These are phyloP conservation scores for Channa maculata DNA, from an alignment of 2,113 vertebrate species.

Conservation along the genomic window DNA sequence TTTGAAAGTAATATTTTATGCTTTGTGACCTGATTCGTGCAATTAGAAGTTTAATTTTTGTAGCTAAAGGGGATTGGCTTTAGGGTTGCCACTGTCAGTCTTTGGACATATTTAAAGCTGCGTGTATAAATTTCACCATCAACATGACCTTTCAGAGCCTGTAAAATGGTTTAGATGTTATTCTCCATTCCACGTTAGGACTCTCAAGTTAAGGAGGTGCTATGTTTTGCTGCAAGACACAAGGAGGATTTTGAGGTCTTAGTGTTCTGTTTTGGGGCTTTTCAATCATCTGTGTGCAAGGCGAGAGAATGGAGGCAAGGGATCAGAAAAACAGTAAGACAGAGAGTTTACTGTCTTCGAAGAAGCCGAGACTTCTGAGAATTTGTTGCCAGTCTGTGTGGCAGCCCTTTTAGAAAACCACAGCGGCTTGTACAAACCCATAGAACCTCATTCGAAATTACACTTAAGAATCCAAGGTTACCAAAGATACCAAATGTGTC, in stretches of 20 bases:
- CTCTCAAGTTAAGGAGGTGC: conserved; percentile 14
- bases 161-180: conserved; percentile 19
- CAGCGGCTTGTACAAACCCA: conserved; percentile 8
- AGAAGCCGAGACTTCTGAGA: background rate
- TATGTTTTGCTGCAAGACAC: conserved; percentile 8
- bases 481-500: conserved; percentile 35
- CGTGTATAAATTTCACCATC: conserved; percentile 8
- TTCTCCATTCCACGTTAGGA: conserved; percentile 4
- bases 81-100: too few relatives aligned
- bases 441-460: conserved; percentile 18
- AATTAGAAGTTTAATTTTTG: too few relatives aligned
- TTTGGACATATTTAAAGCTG: conserved; percentile 9
- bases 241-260: conserved; percentile 18
- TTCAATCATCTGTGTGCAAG: conserved; percentile 29
- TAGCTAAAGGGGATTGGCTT: too few relatives aligned
- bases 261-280: conserved; percentile 35
- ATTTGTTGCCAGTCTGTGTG: conserved; percentile 10
- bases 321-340: conserved; percentile 3
- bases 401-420: background rate
- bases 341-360: conserved; percentile 5
- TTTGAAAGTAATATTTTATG: too few relatives aligned
- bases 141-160: conserved; percentile 7
- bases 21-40: too few relatives aligned
- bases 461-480: conserved; percentile 5
- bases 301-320: background rate